Percentiles rank a stretch among this genome's conserved stretches.
These are phyloP conservation scores for Therioaphis trifolii DNA, from an alignment of 2,888 invertebrate genomes.

Conservation along the genomic window DNA sequence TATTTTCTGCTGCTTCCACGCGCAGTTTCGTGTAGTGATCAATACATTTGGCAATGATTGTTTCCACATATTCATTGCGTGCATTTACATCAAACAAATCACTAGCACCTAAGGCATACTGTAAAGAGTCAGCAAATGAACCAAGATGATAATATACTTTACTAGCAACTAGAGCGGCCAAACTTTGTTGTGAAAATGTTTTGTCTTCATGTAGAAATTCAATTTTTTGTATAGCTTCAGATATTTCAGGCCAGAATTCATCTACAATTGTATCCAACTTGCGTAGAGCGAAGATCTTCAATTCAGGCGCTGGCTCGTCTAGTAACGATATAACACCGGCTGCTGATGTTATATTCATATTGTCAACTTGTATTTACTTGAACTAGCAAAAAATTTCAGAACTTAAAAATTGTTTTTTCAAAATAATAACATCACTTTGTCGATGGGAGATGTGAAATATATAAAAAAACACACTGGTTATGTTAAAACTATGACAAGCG, in stretches of 20 bases:
- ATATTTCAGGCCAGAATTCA: conserved; percentile 99
- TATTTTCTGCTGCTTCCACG: conserved; percentile 74
- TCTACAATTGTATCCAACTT: conserved; percentile 94
- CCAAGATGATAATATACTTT: conserved; percentile 99
- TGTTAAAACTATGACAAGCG: conserved; percentile 39
- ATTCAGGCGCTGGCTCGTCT: conserved; percentile 92
- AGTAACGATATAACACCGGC: conserved; percentile 95
- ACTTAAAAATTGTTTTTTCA: neutral
- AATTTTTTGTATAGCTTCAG: conserved; percentile 97
- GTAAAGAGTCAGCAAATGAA: conserved; percentile 94
- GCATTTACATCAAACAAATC: conserved; percentile 94
- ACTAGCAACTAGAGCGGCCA: conserved; percentile 96
- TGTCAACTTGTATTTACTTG: neutral
- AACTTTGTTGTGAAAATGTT: conserved; percentile 85
- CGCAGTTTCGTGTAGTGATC: conserved; percentile 94
- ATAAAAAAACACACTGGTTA: neutral
- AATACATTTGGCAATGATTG: conserved; percentile 95
- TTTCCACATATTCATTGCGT: conserved; percentile 94
- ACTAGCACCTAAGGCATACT: conserved; percentile 96
- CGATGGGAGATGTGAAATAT: no score
- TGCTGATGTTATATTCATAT: conserved; percentile 66
- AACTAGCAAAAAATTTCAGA: neutral
- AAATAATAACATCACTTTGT: neutral
- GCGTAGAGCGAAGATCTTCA: conserved; percentile 92
- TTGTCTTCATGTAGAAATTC: conserved; percentile 83